Evolutionary conservation across 2,797 vertebrate species (phyloP), one percentile per base, ranked within the genome.

Genomic region (Champsocephalus esox): DNA sequence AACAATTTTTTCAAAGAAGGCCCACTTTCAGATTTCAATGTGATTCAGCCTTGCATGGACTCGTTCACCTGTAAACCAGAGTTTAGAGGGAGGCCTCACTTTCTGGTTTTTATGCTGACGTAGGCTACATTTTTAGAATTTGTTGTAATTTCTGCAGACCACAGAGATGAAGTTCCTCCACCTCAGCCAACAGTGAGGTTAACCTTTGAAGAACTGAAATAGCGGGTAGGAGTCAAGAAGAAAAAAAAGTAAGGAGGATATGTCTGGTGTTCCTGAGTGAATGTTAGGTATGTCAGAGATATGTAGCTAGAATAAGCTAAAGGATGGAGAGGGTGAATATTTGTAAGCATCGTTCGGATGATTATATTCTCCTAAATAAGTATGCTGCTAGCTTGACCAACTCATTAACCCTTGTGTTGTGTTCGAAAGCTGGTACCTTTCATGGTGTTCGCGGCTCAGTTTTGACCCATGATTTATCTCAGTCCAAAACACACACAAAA

Each of bases 181-280:
- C 69, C 43, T 69, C 28, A 1, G 56, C 75, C 75, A 73, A 64
- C 65, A 58, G 64, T 66, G 81, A 88, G 81, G 80, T 83, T 70
- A 49, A 85, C 24, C 66, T 88, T 85, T 85, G 46, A 79, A 81
- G 77, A 75, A 38, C 81, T 45, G 65, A 83, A 88, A 86, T 77
- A 86, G 73, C 14, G 41, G 28, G 7, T 45, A 55, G 45, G 68
- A 65, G 60, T 75, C 75, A 60, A 89, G 48, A 84, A 60, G 57
- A 58, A 48, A n/a, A 21, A 49, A 34, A 6, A 59, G 48, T 46
- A 2, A 41, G 52, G 43, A 44, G 34, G 62, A 73, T 64, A 64
- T 80, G 12, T 69, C 44, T 61, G 75, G 24, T 16, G 51, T 59
- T 75, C 56, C 32, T 46, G 14, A 41, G 38, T 21, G 41, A 21